A percentile compares a stretch with the other conserved stretches of the same genome.
Conservation (phyloP, 2,797 vertebrate species). For the Channa striata region DNA sequence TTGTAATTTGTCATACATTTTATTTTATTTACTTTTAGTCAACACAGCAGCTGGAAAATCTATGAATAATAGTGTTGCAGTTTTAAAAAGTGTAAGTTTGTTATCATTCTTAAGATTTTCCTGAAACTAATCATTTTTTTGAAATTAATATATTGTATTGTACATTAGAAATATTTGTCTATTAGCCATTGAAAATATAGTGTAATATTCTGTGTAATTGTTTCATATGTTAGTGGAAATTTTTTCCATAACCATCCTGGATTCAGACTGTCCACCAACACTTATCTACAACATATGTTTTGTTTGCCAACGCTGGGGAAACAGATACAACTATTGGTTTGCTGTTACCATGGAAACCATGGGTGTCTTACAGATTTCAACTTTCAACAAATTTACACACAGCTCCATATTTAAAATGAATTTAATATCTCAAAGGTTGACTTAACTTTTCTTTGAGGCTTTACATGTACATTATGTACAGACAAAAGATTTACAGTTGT, state of each 20-base stretch:
- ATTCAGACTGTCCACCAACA: too few species aligned
- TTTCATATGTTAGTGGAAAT: background rate
- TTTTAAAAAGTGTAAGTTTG: background rate
- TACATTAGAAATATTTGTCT: background rate
- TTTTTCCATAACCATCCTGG: background rate
- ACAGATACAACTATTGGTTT: background rate
- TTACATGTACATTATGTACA: conserved; percentile 78
- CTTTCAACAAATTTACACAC: conserved; percentile 20
- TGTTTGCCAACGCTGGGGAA: background rate
- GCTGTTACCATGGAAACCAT: background rate
- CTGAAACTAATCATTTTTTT: background rate
- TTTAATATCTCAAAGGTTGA: conserved; percentile 78
- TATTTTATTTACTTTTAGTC: conserved; percentile 6
- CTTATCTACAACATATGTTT: too few species aligned
- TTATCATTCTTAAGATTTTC: background rate
- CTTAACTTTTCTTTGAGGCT: conserved; percentile 65
- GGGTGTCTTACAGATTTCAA: background rate
- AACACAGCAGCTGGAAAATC: conserved; percentile 1
- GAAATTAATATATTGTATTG: background rate
- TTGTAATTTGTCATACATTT: background rate
- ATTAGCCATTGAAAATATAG: background rate
- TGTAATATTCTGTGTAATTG: background rate
- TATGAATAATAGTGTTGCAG: background rate
- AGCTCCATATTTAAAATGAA: conserved; percentile 64
- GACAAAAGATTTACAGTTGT: conserved; percentile 59